A percentile compares a stretch with the other conserved stretches of the same genome.
These are phyloP conservation scores for Drosophila falleni DNA, from an alignment of 2,888 invertebrate species.

Conservation along the genomic window DNA sequence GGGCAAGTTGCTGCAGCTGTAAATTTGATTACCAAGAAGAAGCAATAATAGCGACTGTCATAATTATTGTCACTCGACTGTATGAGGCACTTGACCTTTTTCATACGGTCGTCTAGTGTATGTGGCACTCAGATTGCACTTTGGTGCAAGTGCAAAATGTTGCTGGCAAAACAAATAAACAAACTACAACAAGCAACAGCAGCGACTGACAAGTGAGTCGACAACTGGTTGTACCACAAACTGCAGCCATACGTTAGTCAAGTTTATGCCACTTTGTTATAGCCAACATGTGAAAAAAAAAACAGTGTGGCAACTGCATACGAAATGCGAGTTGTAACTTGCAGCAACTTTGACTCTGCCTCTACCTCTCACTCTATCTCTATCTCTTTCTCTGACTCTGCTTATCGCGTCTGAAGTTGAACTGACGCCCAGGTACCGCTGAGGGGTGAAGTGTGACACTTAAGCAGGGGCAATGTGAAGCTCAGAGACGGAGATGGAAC, in stretches of 20 bases:
- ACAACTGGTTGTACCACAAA: slow-evolving; percentile 48
- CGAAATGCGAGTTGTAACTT: slow-evolving; percentile 36
- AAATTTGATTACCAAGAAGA: slow-evolving; percentile 66
- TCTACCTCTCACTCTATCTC: neutral
- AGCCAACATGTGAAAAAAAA: slow-evolving; percentile 32
- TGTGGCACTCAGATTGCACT: slow-evolving; percentile 58
- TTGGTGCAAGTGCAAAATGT: slow-evolving; percentile 59
- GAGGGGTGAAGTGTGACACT: slow-evolving; percentile 6
- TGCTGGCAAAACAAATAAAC: slow-evolving; percentile 33
- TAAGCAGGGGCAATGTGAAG: slow-evolving; percentile 17
- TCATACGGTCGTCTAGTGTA: slow-evolving; percentile 34
- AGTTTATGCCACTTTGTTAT: slow-evolving; percentile 67
- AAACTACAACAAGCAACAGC: slow-evolving; percentile 36
- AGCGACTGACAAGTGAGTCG: slow-evolving; percentile 42
- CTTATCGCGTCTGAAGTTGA: slow-evolving; percentile 36
- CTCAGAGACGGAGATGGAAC: neutral
- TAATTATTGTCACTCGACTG: slow-evolving; percentile 69
- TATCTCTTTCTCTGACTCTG: neutral
- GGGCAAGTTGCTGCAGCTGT: slow-evolving; percentile 30
- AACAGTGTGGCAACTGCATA: slow-evolving; percentile 37
- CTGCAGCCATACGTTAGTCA: slow-evolving; percentile 67
- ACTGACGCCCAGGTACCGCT: slow-evolving; percentile 34
- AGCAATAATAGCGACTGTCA: slow-evolving; percentile 46
- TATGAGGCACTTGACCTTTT: slow-evolving; percentile 44
- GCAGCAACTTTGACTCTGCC: slow-evolving; percentile 14